Evolutionary conservation across 1,140 invertebrate genomes (phyloP), one percentile per base, ranked within the genome.

Genomic region (Augochlora pura): DNA sequence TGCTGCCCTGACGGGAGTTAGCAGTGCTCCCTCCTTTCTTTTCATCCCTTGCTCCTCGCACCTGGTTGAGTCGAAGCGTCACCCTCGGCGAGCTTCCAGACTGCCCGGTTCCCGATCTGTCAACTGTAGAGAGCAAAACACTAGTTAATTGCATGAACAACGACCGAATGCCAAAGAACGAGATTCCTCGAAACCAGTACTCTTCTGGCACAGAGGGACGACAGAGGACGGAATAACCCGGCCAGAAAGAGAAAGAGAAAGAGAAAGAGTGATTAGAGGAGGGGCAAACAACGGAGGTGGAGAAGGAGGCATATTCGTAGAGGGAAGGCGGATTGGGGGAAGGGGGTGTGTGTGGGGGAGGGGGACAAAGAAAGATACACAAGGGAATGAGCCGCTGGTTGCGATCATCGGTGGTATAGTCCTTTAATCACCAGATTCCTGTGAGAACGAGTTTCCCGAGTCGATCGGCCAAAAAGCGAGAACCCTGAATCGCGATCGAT

Each of bases 1-100:
- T 83, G 77, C 75, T 64, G 77, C 88, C 81, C 83, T 89, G 88
- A 73, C 89, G 88, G 77, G 86, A 86, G 76, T 86, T 89, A 67
- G 73, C 69, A 57, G 78, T 38, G 52, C 78, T 59, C 54, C 78
- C 77, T 57, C 80, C 84, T 89, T 94, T 94, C 82, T 94, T 94
- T 72, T 94, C 93, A 94, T 94, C 94, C 92, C 93, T 93, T 73
- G 91, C 66, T 76, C 92, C 89, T 42, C 93, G 91, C 72, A 94
- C 91, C 75, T 94, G 93, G 86, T 95, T 94, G 77, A 95, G 92
- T 83, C 94, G 93, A 64, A 95, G 90, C 85, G 94, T 94, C 70
- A 95, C 93, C 75, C 94, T 91, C 46, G 94, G 94, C 73, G 94
- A 95, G 78, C 91, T 90, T 87, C 88, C 89, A 83, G 90, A 87